Conservation (phyloP, 2,113 vertebrate species). For the Anarhynchus alexandrinus region DNA sequence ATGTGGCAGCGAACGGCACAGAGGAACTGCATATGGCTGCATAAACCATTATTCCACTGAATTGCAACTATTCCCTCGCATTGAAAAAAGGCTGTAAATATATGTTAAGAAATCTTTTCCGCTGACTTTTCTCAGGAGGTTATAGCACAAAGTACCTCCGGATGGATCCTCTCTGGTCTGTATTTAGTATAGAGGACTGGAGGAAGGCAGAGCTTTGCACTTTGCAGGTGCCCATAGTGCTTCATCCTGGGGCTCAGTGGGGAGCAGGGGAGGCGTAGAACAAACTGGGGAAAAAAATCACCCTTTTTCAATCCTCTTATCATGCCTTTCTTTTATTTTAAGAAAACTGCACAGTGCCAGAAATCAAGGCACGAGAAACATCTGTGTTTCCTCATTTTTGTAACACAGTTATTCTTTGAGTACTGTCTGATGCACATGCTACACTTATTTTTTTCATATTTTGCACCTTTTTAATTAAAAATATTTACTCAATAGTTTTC, state of each 20-base stretch:
- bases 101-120: background rate
- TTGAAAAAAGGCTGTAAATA: background rate
- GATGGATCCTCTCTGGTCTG: background rate
- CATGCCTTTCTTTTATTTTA: background rate
- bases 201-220: background rate
- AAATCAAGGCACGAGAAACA: background rate
- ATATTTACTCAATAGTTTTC: background rate
- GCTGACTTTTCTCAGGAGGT: background rate
- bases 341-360: background rate
- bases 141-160: rapidly evolving
- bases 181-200: rapidly evolving
- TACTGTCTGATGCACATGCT: background rate
- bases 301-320: background rate
- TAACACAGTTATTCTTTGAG: background rate
- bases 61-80: background rate
- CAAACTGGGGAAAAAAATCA: rapidly evolving
- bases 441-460: background rate
- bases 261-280: background rate
- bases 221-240: background rate
- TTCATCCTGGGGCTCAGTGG: background rate
- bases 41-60: background rate
- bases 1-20: rapidly evolving
- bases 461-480: background rate
- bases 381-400: background rate
- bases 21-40: rapidly evolving